phyloP scores from a whole-genome alignment of 2,797 vertebrate species.

The Gouania willdenowi region DNA sequence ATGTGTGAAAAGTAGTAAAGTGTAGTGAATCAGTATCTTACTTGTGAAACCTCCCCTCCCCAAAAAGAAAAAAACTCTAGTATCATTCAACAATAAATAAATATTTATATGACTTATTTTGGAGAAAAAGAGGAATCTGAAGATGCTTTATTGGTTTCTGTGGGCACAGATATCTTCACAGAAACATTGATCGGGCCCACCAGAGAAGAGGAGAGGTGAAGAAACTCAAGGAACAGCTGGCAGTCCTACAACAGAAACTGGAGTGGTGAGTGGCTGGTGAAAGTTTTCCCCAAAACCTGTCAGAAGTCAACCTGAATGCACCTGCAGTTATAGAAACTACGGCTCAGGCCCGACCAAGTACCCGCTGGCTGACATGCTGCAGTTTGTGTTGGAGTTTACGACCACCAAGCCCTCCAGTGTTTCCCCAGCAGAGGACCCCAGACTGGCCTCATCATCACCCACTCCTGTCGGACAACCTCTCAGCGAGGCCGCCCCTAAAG shows the following conservation, averaged over 20 bases:
- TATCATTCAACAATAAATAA: too few species aligned
- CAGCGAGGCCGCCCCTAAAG: constrained; percentile 48
- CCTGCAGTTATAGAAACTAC: constrained; percentile 86
- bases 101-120: too few species aligned
- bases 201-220: constrained; percentile 84
- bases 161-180: constrained; percentile 89
- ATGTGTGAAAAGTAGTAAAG: too few species aligned
- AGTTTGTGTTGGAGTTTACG: constrained; percentile 90
- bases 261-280: constrained; percentile 76
- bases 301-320: too few species aligned
- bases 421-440: constrained; percentile 47
- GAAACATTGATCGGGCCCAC: constrained; percentile 84
- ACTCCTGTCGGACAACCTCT: constrained; percentile 17
- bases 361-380: constrained; percentile 90
- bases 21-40: too few species aligned
- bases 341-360: constrained; percentile 87
- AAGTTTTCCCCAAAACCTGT: too few species aligned
- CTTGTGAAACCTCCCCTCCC: too few species aligned
- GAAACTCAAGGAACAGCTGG: constrained; percentile 83
- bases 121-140: too few species aligned
- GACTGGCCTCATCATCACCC: constrained; percentile 20
- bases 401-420: constrained; percentile 72
- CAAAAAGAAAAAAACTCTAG: too few species aligned
- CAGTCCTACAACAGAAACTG: constrained; percentile 84
- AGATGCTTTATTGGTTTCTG: too few species aligned